These are phyloP conservation scores for Naja naja DNA, from an alignment of 2,113 vertebrate species.

Conservation along the genomic window DNA sequence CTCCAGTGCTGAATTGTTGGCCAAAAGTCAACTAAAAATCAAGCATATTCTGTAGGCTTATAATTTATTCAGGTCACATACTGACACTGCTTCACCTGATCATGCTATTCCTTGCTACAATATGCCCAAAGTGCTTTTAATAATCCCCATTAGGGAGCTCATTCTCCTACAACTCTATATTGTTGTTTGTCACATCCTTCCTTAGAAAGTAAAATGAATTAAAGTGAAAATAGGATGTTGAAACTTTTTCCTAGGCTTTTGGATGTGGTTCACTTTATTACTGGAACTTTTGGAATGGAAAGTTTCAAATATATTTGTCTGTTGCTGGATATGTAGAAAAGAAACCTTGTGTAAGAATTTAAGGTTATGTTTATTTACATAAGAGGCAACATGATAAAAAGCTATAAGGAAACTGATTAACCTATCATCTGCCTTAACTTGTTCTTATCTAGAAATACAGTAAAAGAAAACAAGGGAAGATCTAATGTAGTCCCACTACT, in stretches of 20 bases:
- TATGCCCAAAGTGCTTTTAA: constrained; percentile 6
- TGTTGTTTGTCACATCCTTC: neutral
- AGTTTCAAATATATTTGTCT: neutral
- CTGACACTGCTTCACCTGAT: neutral
- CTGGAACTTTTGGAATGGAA: neutral
- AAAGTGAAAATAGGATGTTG: neutral
- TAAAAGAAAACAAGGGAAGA: neutral
- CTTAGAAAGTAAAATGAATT: neutral
- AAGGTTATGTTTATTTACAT: neutral
- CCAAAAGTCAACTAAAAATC: neutral
- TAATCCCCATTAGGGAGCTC: constrained; percentile 1
- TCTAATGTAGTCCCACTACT: neutral
- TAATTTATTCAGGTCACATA: constrained; percentile 18
- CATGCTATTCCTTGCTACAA: neutral
- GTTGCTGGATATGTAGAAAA: neutral
- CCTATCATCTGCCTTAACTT: neutral
- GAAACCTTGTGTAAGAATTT: neutral
- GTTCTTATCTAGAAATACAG: neutral
- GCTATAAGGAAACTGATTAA: neutral
- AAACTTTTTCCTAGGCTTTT: neutral
- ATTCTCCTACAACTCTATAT: neutral
- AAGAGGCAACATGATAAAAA: neutral
- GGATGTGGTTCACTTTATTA: neutral
- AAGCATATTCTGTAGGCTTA: neutral
- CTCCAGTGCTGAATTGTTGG: neutral